Conservation (phyloP, 2,797 vertebrate genomes). For the Hypotaenidia philippensis region DNA sequence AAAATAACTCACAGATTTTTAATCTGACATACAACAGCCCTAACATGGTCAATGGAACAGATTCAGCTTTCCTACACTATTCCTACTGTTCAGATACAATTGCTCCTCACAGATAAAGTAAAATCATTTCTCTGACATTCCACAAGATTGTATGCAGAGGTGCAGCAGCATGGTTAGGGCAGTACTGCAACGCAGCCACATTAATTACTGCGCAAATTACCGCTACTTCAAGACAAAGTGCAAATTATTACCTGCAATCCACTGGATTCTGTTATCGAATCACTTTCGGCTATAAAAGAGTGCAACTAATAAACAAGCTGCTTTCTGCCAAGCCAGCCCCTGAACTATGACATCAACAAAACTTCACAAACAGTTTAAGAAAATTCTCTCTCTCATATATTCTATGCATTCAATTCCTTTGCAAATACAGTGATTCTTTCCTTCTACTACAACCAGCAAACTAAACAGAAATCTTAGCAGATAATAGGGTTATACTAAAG, state of each 20-base stretch:
- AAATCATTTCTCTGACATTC: background rate
- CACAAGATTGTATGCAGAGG: accelerated
- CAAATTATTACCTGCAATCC: background rate
- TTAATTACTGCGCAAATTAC: background rate
- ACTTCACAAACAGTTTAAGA: background rate
- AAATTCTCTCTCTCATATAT: background rate
- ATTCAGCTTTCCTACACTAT: background rate
- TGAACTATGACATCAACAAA: background rate
- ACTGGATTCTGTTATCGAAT: background rate
- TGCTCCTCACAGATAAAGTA: background rate
- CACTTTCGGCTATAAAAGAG: background rate
- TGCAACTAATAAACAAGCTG: background rate
- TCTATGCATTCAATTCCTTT: background rate
- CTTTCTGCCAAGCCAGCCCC: background rate
- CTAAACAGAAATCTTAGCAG: background rate
- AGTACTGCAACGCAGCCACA: background rate
- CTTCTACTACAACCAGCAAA: background rate
- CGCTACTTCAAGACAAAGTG: background rate
- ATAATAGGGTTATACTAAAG: background rate
- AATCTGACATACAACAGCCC: accelerated
- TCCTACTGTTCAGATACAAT: accelerated
- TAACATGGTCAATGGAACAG: accelerated
- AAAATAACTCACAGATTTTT: accelerated
- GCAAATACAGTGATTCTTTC: background rate
- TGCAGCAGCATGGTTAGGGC: background rate